Conservation (phyloP, 1,140 invertebrate genomes). For the Neuroterus valhalla region DNA sequence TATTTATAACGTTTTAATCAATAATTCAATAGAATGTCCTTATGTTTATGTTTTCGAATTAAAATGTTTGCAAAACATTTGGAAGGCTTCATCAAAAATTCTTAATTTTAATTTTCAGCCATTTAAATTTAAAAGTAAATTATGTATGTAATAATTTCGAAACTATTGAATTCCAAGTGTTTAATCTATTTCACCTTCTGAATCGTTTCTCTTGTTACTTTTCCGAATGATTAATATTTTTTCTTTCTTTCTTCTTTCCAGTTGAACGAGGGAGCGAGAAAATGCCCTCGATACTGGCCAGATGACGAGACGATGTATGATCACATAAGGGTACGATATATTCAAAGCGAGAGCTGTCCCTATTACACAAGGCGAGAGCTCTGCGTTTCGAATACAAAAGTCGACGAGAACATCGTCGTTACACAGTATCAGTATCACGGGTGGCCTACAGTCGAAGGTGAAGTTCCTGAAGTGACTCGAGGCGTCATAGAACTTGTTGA, state of each 20-base stretch:
- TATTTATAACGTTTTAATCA: too few species aligned
- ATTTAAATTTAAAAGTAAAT: too few species aligned
- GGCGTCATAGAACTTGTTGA: slow-evolving; percentile 88
- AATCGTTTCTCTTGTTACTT: too few species aligned
- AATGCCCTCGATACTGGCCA: slow-evolving; percentile 94
- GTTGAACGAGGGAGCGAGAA: slow-evolving; percentile 83
- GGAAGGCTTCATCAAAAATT: too few species aligned
- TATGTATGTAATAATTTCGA: too few species aligned
- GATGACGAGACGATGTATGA: slow-evolving; percentile 89
- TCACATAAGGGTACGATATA: slow-evolving; percentile 89
- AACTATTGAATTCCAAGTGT: too few species aligned
- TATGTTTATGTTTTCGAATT: too few species aligned
- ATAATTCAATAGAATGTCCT: too few species aligned
- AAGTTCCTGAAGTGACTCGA: slow-evolving; percentile 89
- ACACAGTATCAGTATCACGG: slow-evolving; percentile 92
- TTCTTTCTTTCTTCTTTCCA: slow-evolving; percentile 59
- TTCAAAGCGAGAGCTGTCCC: slow-evolving; percentile 90
- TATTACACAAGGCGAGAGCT: slow-evolving; percentile 91
- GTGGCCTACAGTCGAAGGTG: slow-evolving; percentile 90
- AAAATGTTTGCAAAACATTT: too few species aligned
- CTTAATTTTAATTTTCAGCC: too few species aligned
- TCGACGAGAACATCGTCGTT: slow-evolving; percentile 82
- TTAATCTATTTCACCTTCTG: too few species aligned
- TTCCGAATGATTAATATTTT: neutral
- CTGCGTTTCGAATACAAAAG: slow-evolving; percentile 84